Evolutionary conservation across 2,888 invertebrate species (phyloP), one percentile per base, ranked within the genome.

Genomic region (Tryphoninae sp.): DNA sequence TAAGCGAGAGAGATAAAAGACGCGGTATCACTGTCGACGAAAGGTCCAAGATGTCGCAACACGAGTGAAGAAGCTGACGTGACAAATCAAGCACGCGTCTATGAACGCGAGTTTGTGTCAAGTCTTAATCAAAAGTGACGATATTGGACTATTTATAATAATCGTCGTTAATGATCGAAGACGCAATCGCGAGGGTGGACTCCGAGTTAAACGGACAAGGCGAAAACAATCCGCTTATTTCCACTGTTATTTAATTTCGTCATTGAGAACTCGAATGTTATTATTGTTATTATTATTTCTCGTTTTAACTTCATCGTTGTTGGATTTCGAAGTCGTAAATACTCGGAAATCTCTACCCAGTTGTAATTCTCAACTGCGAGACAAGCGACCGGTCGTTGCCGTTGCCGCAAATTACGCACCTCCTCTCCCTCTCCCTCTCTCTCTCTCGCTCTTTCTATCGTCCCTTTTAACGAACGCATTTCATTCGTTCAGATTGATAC

Each of bases 381-480:
- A 49, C 23, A 42, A 51, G 33, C 26, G 53, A 51, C 61, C 62
- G 53, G 16, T 55, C 42, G 55, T 2, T 13, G 42, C 13, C 23
- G n/a, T 26, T 62, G 78, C 80, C 83, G 83, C 83, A 83, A 83
- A 83, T 83, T 81, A 83, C 83, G 83, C 81, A 55, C 74, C 72
- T 65, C 65, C 76, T 84, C 83, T 84, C 83, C 83, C 33, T 26
- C 26, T 26, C 26, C 3, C 26, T 26, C 26, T 23, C 23, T 23
- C 23, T 26, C 26, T 26, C 33, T 33, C 33, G 6, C 33, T 33
- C 33, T 33, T 1, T 33, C 33, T 6, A 4, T 33, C 33, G 33
- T 33, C 84, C 82, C 81, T 83, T 83, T 82, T 84, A 85, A 86
- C 84, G 84, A 86, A 86, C 78, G 82, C 83, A 84, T 85, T 85